Percentiles rank a stretch among this genome's conserved stretches.
phyloP scores from a whole-genome alignment of 2,888 invertebrate genomes.

The Monopis laevigella region DNA sequence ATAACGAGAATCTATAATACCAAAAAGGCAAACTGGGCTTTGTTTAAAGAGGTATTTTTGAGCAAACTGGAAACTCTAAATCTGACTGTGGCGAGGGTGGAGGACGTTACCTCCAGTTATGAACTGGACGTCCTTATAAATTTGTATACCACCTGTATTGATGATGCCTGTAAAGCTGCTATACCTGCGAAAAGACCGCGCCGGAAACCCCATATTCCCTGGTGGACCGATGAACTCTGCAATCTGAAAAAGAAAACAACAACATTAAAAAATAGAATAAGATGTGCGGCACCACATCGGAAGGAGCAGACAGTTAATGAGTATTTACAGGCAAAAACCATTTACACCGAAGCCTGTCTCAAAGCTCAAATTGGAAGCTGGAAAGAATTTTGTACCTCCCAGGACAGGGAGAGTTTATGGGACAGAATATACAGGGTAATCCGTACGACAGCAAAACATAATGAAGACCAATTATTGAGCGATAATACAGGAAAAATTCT shows the following conservation, averaged over 20 bases:
- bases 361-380: constrained; percentile 15
- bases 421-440: constrained; percentile 17
- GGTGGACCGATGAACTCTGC: constrained; percentile 11
- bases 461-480: background rate
- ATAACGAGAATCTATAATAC: constrained; percentile 2
- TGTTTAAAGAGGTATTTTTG: background rate
- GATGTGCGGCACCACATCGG: constrained; percentile 5
- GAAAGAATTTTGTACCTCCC: constrained; percentile 15
- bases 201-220: background rate
- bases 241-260: background rate
- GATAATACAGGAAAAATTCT: background rate
- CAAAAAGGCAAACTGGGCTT: constrained; percentile 3
- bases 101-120: background rate
- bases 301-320: background rate
- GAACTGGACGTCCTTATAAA: background rate
- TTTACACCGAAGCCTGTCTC: background rate
- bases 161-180: background rate
- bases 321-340: constrained; percentile 7
- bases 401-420: constrained; percentile 16
- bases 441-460: background rate
- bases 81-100: background rate
- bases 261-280: constrained; percentile 10
- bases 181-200: background rate
- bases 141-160: background rate
- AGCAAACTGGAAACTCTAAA: background rate